Evolutionary conservation across 1,140 invertebrate genomes (phyloP), one percentile per base, ranked within the genome.

Genomic region (Eumeta japonica): DNA sequence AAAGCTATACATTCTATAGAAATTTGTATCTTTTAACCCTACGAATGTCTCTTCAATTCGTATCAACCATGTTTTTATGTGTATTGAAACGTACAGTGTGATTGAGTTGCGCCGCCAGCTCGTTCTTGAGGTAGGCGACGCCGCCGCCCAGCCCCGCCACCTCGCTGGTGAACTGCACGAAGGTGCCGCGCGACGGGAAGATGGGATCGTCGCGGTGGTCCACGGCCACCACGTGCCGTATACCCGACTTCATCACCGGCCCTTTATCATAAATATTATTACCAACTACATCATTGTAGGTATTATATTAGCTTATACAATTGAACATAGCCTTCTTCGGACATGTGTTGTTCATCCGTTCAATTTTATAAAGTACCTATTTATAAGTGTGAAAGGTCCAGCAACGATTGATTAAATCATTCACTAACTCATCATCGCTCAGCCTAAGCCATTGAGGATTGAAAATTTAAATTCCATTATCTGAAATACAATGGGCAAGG

Each of bases 91-190:
- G n/a, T n/a, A n/a, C n/a, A n/a, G n/a, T n/a, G n/a, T n/a, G n/a
- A n/a, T n/a, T n/a, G n/a, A n/a, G n/a, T 77, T 95, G 89, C 4
- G 89, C 58, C 35, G 81, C 79, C 14, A 89, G 54, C 55, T 94
- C 90, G 46, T 90, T 88, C 64, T 92, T 92, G 1, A 92, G 53
- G 64, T 91, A 93, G 12, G 87, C 85, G 18, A 92, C 83, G 62
- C 92, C 86, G 2, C 93, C 93, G 13, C 91, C 92, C 1, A 94
- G 62, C 1, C 93, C 72, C 30, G 92, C 90, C 58, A 90, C 73
- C 79, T 95, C 92, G 46, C 86, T 80, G 4, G 77, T 81, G 35
- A 84, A 74, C 60, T 85, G 82, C 12, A 91, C 64, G 34, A 87
- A 74, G 12, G 77, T 70, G 11, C 92, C 92, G 41, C 53, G 60